Base-by-base conservation (phyloP, 2,113 vertebrate genomes). In the Toxostoma redivivum region DNA sequence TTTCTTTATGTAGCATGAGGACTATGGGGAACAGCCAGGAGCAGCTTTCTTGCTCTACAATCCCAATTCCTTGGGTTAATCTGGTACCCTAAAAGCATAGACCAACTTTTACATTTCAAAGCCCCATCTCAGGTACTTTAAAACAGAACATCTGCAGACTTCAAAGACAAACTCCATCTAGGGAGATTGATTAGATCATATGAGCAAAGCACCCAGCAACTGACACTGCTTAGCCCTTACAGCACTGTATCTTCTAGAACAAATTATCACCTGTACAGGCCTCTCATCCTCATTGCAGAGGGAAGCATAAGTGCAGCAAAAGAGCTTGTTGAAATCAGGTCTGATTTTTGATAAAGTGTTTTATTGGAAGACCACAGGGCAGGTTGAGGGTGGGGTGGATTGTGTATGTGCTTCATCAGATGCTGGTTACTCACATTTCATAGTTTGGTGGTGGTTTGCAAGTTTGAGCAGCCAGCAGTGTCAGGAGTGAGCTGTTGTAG, bases 361-460 rank as follows among this genome's bases (percentile, higher is more conserved):
- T 67, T 38, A 15, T 0, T 28, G 54, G 66, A 76, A 85, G 9
- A 24, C 5, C 35, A 13, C 66, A 47, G 19, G 7, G 37, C 6
- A 5, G 1, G 8, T 11, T 45, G n/a, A 20, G 21, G 23, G 15
- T 1, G 40, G 4, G 23, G 44, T 7, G 42, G 22, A 3, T 20
- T 67, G 44, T 25, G 78, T 18, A 5, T 30, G 28, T 54, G 44
- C 9, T n/a, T 40, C 33, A 16, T 2, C 25, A 9, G 53, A 5
- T 69, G 37, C 64, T 65, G 21, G 19, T 51, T 65, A 37, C 40
- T 28, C 27, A 9, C 11, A 19, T 14, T 45, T 35, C 0, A 6
- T 8, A 42, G 28, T n/a, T 58, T 21, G 35, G 45, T 28, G 18
- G 48, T 70, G 33, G 40, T 56, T 50, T 22, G 11, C 57, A 69